Base-by-base conservation (phyloP, 2,113 vertebrate species). In the Empidonax traillii region DNA sequence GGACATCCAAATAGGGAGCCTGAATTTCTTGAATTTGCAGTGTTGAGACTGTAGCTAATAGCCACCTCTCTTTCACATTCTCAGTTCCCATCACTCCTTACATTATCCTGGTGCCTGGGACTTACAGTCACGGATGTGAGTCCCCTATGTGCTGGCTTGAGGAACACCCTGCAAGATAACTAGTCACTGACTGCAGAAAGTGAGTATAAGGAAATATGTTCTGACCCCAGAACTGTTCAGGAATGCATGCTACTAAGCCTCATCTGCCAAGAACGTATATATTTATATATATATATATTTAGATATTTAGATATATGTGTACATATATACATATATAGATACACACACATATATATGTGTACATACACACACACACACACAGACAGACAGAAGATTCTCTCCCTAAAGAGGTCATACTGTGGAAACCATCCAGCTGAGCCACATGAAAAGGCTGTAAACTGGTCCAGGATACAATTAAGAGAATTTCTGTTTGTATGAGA, bases 81-180 rank as follows among this genome's bases (percentile, higher is more conserved):
- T 65, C n/a, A 74, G 49, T 82, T 86, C 12, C 5, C 16, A 25
- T 51, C 76, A 21, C 7, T 76, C 84, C 86, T 89, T 53, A 4
- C 23, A 67, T 56, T 78, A 41, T 27, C 28, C 5, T 78, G 27
- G 7, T 82, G 30, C 17, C 55, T 66, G 19, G 24, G 5, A 65
- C 14, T 49, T 47, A 77, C 9, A 56, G 24, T 44, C n/a, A 52
- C 28, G 39, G 35, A 47, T 58, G 12, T 67, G 10, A 6, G 8
- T 55, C 14, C 22, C 14, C 23, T 49, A 0, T 0, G 1, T 20
- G 7, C 22, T 3, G 2, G 6, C 39, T 89, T 79, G 39, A 35
- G 56, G 85, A 74, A 39, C 56, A 81, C 3, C 3, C 58, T 61
- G 14, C 14, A 62, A 71, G 27, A 24, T 27, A 83, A 73, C 13